Evolutionary conservation across 2,888 invertebrate genomes (phyloP), one percentile per base, ranked within the genome.

Genomic region (Elaeidobius kamerunicus): DNA sequence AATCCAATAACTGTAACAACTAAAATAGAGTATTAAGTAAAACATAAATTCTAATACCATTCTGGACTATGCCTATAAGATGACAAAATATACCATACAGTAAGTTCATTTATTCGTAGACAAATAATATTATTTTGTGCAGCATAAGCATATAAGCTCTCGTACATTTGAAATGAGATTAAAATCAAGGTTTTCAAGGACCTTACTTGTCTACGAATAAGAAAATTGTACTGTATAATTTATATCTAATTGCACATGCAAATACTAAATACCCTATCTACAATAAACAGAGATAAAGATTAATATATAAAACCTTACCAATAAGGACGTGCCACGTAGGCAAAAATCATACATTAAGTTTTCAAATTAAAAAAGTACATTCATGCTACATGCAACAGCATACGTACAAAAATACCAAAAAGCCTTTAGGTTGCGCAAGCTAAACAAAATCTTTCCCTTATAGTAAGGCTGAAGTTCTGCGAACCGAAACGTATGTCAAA

Each of bases 391-490:
- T 52, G 53, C 49, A 14, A 45, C 35, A 45, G n/a, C 39, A 48
- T 20, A 19, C 23, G 23, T 35, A 46, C 20, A 39, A 42, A 35
- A 36, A 48, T 23, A 39, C 19, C 5, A 48, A 23, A 46, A 46
- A 39, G 46, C 46, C 1, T 14, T 30, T 12, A 40, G 18, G 20
- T 19, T 44, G 41, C 40, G 45, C 52, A 52, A 47, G 50, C 43
- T 42, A 42, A 51, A 58, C 15, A 69, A 70, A 65, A 67, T 68
- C 70, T 70, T 73, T 73, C 73, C 73, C 73, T 74, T 73, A 74
- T 75, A 75, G 74, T 75, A 75, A 75, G 74, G 74, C 73, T 64
- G 69, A 65, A 69, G 65, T 42, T 69, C 64, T 64, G 67, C 66
- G 67, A 69, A 67, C 66, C 66, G 69, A 67, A 69, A 66, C n/a